Evolutionary conservation across 2,113 vertebrate species (phyloP), one percentile per base, ranked within the genome.

Genomic region (Hydrolagus affinis): DNA sequence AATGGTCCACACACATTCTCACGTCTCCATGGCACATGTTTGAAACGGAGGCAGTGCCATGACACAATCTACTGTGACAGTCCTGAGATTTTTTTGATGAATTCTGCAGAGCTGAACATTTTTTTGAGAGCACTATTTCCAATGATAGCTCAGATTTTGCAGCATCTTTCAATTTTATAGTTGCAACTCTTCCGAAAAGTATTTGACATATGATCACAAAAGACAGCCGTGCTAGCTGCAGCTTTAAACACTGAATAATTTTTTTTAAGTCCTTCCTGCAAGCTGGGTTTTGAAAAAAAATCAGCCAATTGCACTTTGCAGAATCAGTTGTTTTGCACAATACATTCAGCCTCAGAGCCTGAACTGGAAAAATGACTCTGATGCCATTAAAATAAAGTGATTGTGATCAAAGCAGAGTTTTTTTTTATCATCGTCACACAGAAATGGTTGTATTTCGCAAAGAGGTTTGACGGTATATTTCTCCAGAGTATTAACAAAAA

Each of bases 401-500:
- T 80, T 80, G 59, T 25, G 7, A 80, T n/a, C 74, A 9, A 28
- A 28, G 14, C 25, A 15, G 75, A 23, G 57, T 8, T 19, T 64
- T 64, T 80, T 80, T 12, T 28, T 9, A 28, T 62, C 3, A 3
- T 19, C 17, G 10, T 17, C 32, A 30, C 25, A 75, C n/a, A 21
- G 17, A 75, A 56, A 44, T 19, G 21, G 17, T 32, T 11, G 2
- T 3, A 11, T 30, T 83, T 1, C 14, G 75, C 44, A 25, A 17
- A 60, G 2, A 21, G 1, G 25, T 32, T 66, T 3, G 2, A 30
- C 14, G 19, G 21, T 12, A 10, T 32, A 7, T 6, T 83, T 59
- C 62, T 68, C 62, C 3, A 21, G 78, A 11, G 78, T 32, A 21
- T 83, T 62, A 78, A n/a, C n/a, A 78, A 62, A 78, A 78, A 59